Evolutionary conservation across 2,888 invertebrate species (phyloP).

Genomic region (Timandra comae): DNA sequence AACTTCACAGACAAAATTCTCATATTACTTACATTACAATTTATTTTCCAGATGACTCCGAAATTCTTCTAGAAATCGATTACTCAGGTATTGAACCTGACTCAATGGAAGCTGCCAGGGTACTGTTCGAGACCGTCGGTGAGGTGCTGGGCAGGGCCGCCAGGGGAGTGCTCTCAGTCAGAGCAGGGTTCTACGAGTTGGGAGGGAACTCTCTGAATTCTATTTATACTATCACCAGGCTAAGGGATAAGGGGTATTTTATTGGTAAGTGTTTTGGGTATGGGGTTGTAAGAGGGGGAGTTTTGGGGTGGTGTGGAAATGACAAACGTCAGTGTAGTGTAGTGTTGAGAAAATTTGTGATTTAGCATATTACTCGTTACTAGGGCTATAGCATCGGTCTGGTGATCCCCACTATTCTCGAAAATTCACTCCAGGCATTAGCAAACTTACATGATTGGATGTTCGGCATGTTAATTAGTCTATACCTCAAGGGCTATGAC

Average conservation of each 20-base stretch:
- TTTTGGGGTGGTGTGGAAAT: too few species aligned
- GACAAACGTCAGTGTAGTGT: too few species aligned
- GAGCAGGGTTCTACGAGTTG: constrained; percentile 87
- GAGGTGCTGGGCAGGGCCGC: constrained; percentile 81
- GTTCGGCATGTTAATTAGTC: too few species aligned
- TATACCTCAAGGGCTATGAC: too few species aligned
- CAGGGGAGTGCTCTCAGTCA: constrained; percentile 77
- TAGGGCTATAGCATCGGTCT: too few species aligned
- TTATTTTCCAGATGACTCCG: constrained; percentile 58
- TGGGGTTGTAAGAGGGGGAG: too few species aligned
- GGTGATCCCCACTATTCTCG: too few species aligned
- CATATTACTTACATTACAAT: not conserved
- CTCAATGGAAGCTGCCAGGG: constrained; percentile 78
- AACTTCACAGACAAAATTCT: too few species aligned
- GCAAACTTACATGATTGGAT: too few species aligned
- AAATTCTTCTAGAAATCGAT: constrained; percentile 79
- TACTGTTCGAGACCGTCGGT: constrained; percentile 85
- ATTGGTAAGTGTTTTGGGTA: constrained; percentile 83
- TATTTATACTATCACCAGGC: constrained; percentile 85
- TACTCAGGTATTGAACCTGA: constrained; percentile 79
- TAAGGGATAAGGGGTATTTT: constrained; percentile 85
- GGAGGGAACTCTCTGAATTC: constrained; percentile 93
- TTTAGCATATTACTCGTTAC: too few species aligned
- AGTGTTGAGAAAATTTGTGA: too few species aligned
- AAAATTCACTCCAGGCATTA: too few species aligned